phyloP scores from a whole-genome alignment of 2,797 vertebrate genomes.

The Typhlichthys subterraneus region DNA sequence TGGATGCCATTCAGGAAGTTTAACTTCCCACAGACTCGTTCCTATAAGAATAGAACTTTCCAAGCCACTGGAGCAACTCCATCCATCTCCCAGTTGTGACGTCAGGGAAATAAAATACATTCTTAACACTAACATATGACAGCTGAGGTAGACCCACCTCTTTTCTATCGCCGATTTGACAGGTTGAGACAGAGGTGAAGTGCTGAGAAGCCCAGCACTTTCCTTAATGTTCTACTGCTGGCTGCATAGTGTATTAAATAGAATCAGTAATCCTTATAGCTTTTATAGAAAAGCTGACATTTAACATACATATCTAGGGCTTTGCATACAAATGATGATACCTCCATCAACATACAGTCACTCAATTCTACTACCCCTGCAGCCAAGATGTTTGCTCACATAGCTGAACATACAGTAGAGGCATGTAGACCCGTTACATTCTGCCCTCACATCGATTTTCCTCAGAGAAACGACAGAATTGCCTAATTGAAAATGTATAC shows the following conservation, averaged over 20 bases:
- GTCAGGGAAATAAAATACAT: conserved; percentile 18
- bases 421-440: neutral
- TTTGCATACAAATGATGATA: conserved; percentile 72
- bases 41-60: conserved; percentile 18
- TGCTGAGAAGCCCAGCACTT: conserved; percentile 16
- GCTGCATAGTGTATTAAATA: conserved; percentile 26
- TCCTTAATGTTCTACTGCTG: no score
- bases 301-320: conserved; percentile 60
- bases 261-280: conserved; percentile 16
- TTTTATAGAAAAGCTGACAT: conserved; percentile 62
- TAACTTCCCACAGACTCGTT: conserved; percentile 10
- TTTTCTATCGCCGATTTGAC: conserved; percentile 20
- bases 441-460: neutral
- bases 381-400: conserved; percentile 1
- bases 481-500: conserved; percentile 19
- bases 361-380: conserved; percentile 18
- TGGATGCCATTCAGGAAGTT: no score
- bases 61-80: conserved; percentile 31
- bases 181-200: conserved; percentile 20
- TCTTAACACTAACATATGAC: conserved; percentile 17
- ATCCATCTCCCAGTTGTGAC: conserved; percentile 21
- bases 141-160: neutral
- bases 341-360: conserved; percentile 44
- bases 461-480: conserved; percentile 21
- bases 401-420: neutral